Evolutionary conservation across 2,113 vertebrate species (phyloP), one percentile per base, ranked within the genome.

Genomic region (Sialia sialis): DNA sequence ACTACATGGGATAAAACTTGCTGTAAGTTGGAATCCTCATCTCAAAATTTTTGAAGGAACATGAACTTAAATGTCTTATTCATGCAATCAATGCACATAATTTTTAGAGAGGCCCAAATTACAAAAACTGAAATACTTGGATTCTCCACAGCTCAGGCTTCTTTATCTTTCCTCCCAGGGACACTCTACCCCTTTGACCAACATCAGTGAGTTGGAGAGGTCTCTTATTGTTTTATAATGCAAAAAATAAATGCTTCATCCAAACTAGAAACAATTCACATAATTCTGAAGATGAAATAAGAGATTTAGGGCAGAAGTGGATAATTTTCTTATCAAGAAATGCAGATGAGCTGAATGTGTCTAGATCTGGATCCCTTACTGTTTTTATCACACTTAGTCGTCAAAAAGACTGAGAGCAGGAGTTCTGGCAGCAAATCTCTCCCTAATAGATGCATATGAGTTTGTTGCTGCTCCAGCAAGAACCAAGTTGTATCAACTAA

Each of bases 51-150:
- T 16, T 81, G 48, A 60, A 89, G 39, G 20, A n/a, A 84, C 74
- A 29, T 10, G 6, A 43, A 75, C 15, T 2, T 34, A 63, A 66
- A 78, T 59, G 5, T 83, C 51, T 85, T 41, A 4, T 76, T 92
- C 7, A 0, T 69, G 27, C 38, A 85, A 36, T n/a, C 38, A 85
- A 36, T n/a, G 21, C 13, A 46, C 1, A 0, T 13, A 30, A 56
- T 76, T 73, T 87, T 86, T 58, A 23, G 62, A 82, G 29, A 46
- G 20, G 29, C 26, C 56, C 9, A 63, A 44, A 73, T 54, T 13
- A 76, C 18, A 51, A 80, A 94, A 80, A 5, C 14, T 30, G 9
- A 76, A 88, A 77, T 58, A 70, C 5, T 55, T 66, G 29, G 46
- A 63, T 67, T 89, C 13, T 74, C 18, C 26, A 52, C 21, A 84